These are phyloP conservation scores for Heliopora coerulea DNA, from an alignment of 92 coral and sea anemone species.

Conservation along the genomic window DNA sequence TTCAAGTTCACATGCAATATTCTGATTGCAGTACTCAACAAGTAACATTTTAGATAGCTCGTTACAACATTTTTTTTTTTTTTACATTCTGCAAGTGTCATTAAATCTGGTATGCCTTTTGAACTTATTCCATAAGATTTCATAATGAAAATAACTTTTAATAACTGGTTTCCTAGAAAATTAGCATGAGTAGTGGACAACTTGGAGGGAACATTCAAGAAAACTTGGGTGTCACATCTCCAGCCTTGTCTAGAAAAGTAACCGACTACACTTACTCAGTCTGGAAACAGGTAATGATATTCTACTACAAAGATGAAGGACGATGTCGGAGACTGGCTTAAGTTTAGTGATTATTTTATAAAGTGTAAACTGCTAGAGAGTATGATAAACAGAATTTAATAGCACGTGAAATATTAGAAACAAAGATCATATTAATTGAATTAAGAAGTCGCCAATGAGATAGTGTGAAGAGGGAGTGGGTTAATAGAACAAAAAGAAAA, in stretches of 20 bases:
- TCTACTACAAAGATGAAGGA: no score
- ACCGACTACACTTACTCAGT: constrained; percentile 72
- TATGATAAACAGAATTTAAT: no score
- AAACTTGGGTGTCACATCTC: constrained; percentile 75
- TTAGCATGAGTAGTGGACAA: constrained; percentile 50
- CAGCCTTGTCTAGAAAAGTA: constrained; percentile 63
- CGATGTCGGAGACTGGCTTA: no score
- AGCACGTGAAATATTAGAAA: no score
- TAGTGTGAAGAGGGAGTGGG: no score
- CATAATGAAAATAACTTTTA: background rate
- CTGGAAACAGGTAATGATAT: constrained; percentile 92
- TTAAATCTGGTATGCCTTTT: background rate
- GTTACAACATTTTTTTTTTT: background rate
- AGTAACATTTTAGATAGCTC: background rate
- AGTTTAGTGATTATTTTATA: no score
- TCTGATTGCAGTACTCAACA: no score
- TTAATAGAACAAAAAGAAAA: no score
- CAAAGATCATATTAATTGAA: no score
- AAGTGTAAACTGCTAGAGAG: no score
- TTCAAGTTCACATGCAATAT: background rate
- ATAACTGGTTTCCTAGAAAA: constrained; percentile 57
- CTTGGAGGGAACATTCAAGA: constrained; percentile 67
- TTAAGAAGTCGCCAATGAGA: no score
- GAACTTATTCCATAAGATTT: background rate
- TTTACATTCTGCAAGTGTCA: constrained; percentile 8